phyloP scores from a whole-genome alignment of 2,888 invertebrate genomes.

The Xanthostigma xanthostigma region DNA sequence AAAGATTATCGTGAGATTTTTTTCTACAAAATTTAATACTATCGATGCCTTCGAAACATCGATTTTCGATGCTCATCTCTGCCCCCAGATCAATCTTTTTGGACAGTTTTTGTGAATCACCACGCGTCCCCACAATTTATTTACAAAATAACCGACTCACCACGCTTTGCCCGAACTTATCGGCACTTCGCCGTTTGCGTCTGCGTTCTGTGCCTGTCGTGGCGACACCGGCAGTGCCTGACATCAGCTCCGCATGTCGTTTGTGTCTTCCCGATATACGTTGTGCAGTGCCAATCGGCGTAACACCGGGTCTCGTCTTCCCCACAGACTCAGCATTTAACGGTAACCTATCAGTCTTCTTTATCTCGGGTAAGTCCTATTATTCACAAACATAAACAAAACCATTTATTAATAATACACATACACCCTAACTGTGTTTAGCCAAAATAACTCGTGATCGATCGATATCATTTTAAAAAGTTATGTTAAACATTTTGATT shows the following conservation, averaged over 20 bases:
- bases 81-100: too few relatives aligned
- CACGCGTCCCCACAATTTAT: not conserved
- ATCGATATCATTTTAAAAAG: too few relatives aligned
- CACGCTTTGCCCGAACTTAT: slow-evolving; percentile 42
- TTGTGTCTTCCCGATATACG: slow-evolving; percentile 21
- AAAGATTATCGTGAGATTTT: too few relatives aligned
- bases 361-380: slow-evolving; percentile 29
- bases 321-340: slow-evolving; percentile 23
- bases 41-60: too few relatives aligned
- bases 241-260: slow-evolving; percentile 20
- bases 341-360: slow-evolving; percentile 16
- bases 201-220: slow-evolving; percentile 9
- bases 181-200: slow-evolving; percentile 43
- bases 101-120: too few relatives aligned
- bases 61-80: too few relatives aligned
- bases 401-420: too few relatives aligned
- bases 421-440: too few relatives aligned
- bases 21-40: too few relatives aligned
- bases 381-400: not conserved
- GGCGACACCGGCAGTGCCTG: slow-evolving; percentile 11
- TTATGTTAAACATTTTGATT: too few relatives aligned
- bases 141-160: slow-evolving; percentile 31
- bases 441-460: too few relatives aligned
- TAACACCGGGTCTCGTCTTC: slow-evolving; percentile 20
- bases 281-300: slow-evolving; percentile 14